Evolutionary conservation across 2,888 invertebrate species (phyloP), one percentile per base, ranked within the genome.

Genomic region (Craniophora ligustri): DNA sequence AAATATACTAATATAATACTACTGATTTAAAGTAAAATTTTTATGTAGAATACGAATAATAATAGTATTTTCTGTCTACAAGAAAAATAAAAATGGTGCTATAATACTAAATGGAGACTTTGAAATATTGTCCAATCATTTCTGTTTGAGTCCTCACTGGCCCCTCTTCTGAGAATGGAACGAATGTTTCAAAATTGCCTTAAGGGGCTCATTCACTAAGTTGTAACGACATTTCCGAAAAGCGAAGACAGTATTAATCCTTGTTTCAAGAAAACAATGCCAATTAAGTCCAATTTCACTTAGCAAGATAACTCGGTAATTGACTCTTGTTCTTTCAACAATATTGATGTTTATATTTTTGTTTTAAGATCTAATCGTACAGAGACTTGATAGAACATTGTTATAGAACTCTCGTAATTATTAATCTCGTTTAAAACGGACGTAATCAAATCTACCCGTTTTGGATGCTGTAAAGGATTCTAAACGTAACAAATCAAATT

Each of bases 181-280:
- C n/a, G 14, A 41, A 58, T 51, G 38, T 66, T 40, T 18, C 28
- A 10, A 44, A 58, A 57, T 60, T 28, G 28, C 39, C 31, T 47
- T 31, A 56, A 45, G 39, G 11, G 46, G 23, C 28, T 19, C 26
- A 51, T 57, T 67, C 44, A 55, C 51, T 36, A 53, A 65, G 40
- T 62, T 57, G 46, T 72, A 62, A 73, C 46, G 15, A 57, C 51
- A 69, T 71, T 66, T 53, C 28, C 35, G 19, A 55, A 60, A 60
- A 57, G n/a, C 62, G 50, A 46, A 48, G 51, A 55, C 45, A 44
- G 42, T 54, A 57, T 55, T 59, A 56, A 65, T 55, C 40, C 36
- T 31, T 34, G 16, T 63, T 67, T 59, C 41, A 8, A 39, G 42
- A 68, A 56, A 65, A 68, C 61, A 65, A 65, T 55, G 54, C 58